Conservation (phyloP, 2,797 vertebrate species). For the Acanthis flammea region DNA sequence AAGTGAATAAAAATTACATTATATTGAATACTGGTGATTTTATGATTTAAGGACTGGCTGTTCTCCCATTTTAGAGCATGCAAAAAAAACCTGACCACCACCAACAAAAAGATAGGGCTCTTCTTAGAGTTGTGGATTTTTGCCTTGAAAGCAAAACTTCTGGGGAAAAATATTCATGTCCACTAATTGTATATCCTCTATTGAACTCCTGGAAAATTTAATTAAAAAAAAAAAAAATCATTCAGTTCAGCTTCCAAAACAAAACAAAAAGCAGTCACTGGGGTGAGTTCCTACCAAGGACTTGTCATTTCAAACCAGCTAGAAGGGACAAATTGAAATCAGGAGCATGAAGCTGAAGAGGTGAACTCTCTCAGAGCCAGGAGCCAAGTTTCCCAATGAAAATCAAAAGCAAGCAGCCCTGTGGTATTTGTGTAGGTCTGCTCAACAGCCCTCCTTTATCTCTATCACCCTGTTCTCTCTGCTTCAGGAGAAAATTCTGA, state of each 20-base stretch:
- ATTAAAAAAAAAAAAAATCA: no score
- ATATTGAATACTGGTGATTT: not conserved
- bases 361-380: not conserved
- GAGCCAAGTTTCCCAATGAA: not conserved
- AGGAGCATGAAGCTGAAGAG: not conserved
- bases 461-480: not conserved
- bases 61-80: not conserved
- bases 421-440: not conserved
- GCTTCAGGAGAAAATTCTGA: not conserved
- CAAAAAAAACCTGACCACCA: not conserved
- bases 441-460: not conserved
- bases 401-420: not conserved
- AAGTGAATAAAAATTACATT: not conserved
- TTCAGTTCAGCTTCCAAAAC: not conserved
- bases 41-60: not conserved
- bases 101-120: rapidly evolving
- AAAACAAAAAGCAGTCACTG: not conserved
- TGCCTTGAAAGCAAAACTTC: not conserved
- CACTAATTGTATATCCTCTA: not conserved
- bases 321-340: not conserved
- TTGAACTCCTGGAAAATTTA: not conserved
- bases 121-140: rapidly evolving
- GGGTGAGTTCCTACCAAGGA: not conserved
- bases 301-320: not conserved
- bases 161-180: not conserved